Conservation (phyloP, 2,888 invertebrate genomes). For the Adelphocoris suturalis region DNA sequence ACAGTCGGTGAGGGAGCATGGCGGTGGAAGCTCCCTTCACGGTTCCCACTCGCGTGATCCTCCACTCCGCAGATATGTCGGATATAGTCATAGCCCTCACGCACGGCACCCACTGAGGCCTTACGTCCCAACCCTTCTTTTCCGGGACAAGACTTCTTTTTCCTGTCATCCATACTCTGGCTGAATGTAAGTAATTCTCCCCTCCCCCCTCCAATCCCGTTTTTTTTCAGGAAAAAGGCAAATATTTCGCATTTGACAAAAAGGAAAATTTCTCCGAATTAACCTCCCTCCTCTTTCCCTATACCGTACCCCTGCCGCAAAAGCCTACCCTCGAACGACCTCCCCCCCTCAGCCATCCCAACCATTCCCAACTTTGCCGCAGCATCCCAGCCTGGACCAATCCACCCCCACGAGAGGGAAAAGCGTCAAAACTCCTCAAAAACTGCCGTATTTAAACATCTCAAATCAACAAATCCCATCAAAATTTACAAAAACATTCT, state of each 20-base stretch:
- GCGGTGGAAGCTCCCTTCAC: conserved; percentile 67
- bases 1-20: conserved; percentile 72
- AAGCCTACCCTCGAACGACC: conserved; percentile 46
- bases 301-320: not conserved
- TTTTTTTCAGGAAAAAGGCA: not conserved
- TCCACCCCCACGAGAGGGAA: not conserved
- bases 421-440: not conserved
- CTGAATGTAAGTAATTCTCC: conserved; percentile 62
- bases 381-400: conserved; percentile 58
- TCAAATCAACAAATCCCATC: too few species aligned
- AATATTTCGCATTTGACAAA: not conserved
- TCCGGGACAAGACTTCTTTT: conserved; percentile 25
- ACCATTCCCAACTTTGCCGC: conserved; percentile 30
- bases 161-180: conserved; percentile 61
- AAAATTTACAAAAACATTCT: too few species aligned
- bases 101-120: conserved; percentile 40
- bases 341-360: conserved; percentile 19
- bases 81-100: not conserved
- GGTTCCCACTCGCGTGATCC: conserved; percentile 45
- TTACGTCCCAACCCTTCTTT: conserved; percentile 34
- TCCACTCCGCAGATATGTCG: conserved; percentile 54
- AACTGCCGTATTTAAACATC: not conserved
- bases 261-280: not conserved
- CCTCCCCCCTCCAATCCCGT: too few species aligned
- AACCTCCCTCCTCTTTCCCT: not conserved